Base-by-base conservation (phyloP, 2,797 vertebrate genomes). In the Zenarchopterus dispar region DNA sequence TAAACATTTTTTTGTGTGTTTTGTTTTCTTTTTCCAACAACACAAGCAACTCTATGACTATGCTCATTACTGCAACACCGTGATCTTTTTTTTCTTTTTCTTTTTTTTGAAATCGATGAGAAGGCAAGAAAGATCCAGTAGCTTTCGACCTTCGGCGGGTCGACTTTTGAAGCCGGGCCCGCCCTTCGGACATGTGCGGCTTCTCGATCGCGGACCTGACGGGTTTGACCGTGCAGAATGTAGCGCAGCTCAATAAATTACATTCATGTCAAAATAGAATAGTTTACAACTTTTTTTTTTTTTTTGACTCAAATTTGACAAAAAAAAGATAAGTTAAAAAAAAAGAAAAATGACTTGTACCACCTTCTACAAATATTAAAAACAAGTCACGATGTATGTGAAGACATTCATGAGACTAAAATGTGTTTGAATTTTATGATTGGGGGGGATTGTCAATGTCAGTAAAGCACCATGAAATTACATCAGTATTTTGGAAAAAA, bases 191-290 rank as follows among this genome's bases (percentile, higher is more conserved):
- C 64, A 21, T 62, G 54, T 53, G 62, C 61, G 18, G 26, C 81
- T 78, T 77, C 85, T 89, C 82, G 85, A 82, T 75, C 70, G 77
- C 82, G 78, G 86, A 81, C 71, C 77, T 69, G 68, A 84, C 70
- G 65, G 76, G 72, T 84, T 69, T 80, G 77, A 82, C 80, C 60
- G 81, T 80, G 81, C 87, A 84, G 85, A 83, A 89, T 36, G 70
- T 68, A 83, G 88, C 90, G 84, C 86, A 91, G 89, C 87, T 92
- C 85, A 93, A 94, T 94, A 94, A 94, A 92, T 94, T 94, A 94
- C 93, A 94, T 94, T 94, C 91, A 92, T 92, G 87, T 94, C 86
- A 92, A 93, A 93, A 93, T 85, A 90, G 70, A 88, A 88, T 92
- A 93, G 90, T 92, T 90, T 92, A 93, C 88, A 91, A 90, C 89